These are phyloP conservation scores for Alexandromys fortis DNA, from an alignment of 2,113 vertebrate species.

Conservation along the genomic window DNA sequence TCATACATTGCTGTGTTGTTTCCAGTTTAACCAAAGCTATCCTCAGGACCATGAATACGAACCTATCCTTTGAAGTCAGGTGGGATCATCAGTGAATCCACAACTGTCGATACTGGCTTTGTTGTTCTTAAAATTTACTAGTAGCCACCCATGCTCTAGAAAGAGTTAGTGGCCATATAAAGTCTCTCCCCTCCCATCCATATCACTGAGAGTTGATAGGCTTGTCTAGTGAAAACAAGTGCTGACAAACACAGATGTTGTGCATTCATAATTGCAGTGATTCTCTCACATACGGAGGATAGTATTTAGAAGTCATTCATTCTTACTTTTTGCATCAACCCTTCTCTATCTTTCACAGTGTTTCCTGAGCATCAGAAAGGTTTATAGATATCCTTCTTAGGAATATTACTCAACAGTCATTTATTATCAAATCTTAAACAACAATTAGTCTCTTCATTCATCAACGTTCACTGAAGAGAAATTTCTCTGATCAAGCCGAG, in stretches of 20 bases:
- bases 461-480: background rate
- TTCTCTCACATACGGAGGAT: background rate
- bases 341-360: background rate
- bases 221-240: background rate
- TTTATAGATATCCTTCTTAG: too few species aligned
- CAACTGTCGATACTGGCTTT: background rate
- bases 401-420: background rate
- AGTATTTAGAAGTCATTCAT: background rate
- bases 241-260: background rate
- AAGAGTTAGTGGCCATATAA: rapidly evolving
- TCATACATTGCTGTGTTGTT: background rate
- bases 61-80: background rate
- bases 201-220: background rate
- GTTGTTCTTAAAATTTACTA: background rate
- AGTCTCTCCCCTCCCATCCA: background rate
- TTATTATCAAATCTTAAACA: background rate
- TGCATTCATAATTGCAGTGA: background rate
- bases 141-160: background rate
- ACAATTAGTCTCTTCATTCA: background rate
- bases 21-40: background rate
- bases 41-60: too few species aligned
- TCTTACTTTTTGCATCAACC: background rate
- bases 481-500: background rate
- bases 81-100: background rate
- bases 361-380: background rate